Base-by-base conservation (phyloP, 1,140 invertebrate species). In the Tribolium castaneum region DNA sequence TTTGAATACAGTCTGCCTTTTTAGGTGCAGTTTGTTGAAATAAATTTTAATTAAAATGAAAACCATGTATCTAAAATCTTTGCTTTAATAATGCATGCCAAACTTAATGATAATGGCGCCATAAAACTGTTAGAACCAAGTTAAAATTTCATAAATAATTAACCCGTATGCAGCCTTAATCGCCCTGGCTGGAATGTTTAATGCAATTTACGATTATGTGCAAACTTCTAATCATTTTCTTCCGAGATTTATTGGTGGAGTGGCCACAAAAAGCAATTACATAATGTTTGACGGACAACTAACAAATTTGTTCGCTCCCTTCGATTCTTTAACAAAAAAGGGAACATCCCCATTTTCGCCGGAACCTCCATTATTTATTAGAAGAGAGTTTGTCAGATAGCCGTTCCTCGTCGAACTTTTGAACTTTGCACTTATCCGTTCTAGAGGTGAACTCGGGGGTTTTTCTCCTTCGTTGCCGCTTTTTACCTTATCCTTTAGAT, bases 211-310 rank as follows among this genome's bases (percentile, higher is more conserved):
- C 52, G 52, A 16, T 16, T 54, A 59, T 59, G 19, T 19, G 54
- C 14, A 59, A 59, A 59, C 6, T 59, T 59, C 5, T 25, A 25
- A 52, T 52, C 3, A 59, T 59, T 59, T 59, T 22, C 54, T 7
- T 25, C 7, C 39, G n/a, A 66, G 59, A 66, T 66, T 66, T 66
- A 66, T 66, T 66, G 35, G 59, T 66, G 30, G 12, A 66, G 59
- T 66, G 59, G 59, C 59, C 59, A 66, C 25, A 66, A 66, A 66
- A 66, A 66, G 59, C 59, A 66, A 66, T 66, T 66, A 66, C 59
- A 39, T 66, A 66, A 66, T 66, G 59, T 66, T 66, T 66, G 59
- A 66, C 59, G 59, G 59, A 66, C 59, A 66, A 66, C 59, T 34
- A 66, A 66, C 25, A 34, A 66, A 66, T 66, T 66, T 35, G 59